Base-by-base conservation (phyloP, 2,113 vertebrate species). In the Chaetodon auriga region DNA sequence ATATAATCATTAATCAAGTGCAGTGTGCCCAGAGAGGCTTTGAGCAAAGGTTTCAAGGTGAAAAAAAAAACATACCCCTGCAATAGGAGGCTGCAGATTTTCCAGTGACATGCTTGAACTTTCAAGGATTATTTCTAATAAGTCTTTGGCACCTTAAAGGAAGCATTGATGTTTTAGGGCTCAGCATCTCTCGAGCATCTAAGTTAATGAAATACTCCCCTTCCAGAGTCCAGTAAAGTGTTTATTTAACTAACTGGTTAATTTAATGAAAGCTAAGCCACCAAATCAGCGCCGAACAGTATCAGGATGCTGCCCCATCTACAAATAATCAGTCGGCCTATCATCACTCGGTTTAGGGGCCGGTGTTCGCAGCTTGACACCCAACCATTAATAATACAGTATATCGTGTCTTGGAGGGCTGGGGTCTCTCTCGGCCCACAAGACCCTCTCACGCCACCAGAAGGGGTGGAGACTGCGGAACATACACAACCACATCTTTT, bases 371-470 rank as follows among this genome's bases (percentile, higher is more conserved):
- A 89, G 89, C 82, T 77, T 91, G 83, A 86, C 88, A 83, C 78
- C 62, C 65, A 13, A 5, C 58, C 79, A 83, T 87, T 87, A 84
- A 80, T 75, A 83, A 75, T 61, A 65, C 68, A 81, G 60, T 71
- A 69, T 78, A 43, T 35, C 63, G 74, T 53, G 78, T 61, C 87
- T 88, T 82, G 63, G 41, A 25, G 78, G 70, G 43, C 35, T n/a
- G 76, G 65, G 84, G 80, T 85, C 82, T 70, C 30, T 30, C 88
- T 51, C 87, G 46, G 71, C 54, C 65, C 81, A 87, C 75, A 85
- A 81, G 74, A 83, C 63, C 84, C 84, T 77, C 92, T 94, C 92
- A 94, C 92, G 85, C 93, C 93, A 93, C 90, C 87, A 75, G 51
- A 84, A 85, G 74, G 90, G 93, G 93, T 10, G 91, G 90, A 86